Base-by-base conservation (phyloP, 2,797 vertebrate genomes). In the Gambelia wislizenii region DNA sequence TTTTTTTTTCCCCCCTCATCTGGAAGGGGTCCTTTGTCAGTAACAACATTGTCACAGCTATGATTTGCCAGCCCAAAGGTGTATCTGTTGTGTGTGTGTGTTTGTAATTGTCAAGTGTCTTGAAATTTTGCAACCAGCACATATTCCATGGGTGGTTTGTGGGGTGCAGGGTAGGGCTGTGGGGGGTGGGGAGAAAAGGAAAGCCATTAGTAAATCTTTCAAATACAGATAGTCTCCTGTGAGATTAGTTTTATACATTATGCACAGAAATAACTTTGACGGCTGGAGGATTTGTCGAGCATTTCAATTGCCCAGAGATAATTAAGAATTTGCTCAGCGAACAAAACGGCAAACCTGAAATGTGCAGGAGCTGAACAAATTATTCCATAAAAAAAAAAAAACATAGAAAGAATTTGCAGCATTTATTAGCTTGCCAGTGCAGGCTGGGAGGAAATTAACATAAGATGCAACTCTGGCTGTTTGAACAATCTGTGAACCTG, bases 241-340 rank as follows among this genome's bases (percentile, higher is more conserved):
- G 93, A 96, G 95, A 89, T 91, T 70, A 82, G 81, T 84, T 56
- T 64, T 89, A 89, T 92, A 86, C 86, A 39, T 94, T 94, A 95
- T 89, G 94, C 94, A 95, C 92, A 93, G 93, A 91, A 96, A 92
- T 85, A 95, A 93, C 91, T 95, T 93, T 67, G 59, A 90, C 80
- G 67, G 90, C 91, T 90, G 84, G 25, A 81, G 92, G 96, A 91
- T 94, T 92, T 93, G 93, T 91, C 59, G 87, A 96, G 95, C 94
- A 61, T 95, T 95, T 94, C 95, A 88, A 81, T 70, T 79, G 85
- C 95, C 94, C 92, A 64, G 82, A 93, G 93, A 95, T 92, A 96
- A 96, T 92, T 93, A 95, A 95, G 95, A 95, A 96, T 96, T 97
- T 96, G 94, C 90, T 96, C 95, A 89, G 90, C 72, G 95, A 95